phyloP scores from a whole-genome alignment of 2,113 vertebrate species.

The Hassar affinis region DNA sequence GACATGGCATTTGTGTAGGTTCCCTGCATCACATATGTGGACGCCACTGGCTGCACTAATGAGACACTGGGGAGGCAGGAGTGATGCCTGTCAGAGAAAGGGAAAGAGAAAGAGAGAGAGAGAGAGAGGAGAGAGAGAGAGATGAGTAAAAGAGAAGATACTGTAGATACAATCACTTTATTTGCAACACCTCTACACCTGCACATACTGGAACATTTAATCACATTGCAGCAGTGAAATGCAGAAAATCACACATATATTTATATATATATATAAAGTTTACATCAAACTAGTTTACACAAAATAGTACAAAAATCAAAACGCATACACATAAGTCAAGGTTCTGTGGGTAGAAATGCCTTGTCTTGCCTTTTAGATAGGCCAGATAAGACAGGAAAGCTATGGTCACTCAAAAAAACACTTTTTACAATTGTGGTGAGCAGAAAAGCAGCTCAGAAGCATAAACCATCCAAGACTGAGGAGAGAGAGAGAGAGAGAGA shows the following conservation, averaged over 20 bases:
- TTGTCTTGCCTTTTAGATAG: too few relatives aligned
- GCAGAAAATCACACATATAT: not conserved
- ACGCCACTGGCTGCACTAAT: conserved; percentile 63
- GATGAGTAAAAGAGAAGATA: not conserved
- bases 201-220: not conserved
- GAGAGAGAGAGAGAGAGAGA: too few relatives aligned
- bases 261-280: too few relatives aligned
- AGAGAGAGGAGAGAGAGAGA: conserved; percentile 23
- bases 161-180: not conserved
- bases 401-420: too few relatives aligned
- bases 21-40: conserved; percentile 52
- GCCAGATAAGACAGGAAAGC: too few relatives aligned
- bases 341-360: too few relatives aligned
- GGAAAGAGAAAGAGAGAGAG: conserved; percentile 8
- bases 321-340: too few relatives aligned
- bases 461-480: too few relatives aligned
- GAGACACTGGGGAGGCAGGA: conserved; percentile 60
- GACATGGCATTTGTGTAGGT: conserved; percentile 53
- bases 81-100: conserved; percentile 15
- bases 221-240: not conserved
- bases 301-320: too few relatives aligned
- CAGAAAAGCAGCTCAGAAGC: too few relatives aligned
- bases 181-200: not conserved
- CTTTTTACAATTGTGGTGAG: too few relatives aligned
- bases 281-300: too few relatives aligned